Percentiles rank a stretch among this genome's conserved stretches.
phyloP scores from a whole-genome alignment of 2,888 invertebrate genomes.

The Trimorus sp. region DNA sequence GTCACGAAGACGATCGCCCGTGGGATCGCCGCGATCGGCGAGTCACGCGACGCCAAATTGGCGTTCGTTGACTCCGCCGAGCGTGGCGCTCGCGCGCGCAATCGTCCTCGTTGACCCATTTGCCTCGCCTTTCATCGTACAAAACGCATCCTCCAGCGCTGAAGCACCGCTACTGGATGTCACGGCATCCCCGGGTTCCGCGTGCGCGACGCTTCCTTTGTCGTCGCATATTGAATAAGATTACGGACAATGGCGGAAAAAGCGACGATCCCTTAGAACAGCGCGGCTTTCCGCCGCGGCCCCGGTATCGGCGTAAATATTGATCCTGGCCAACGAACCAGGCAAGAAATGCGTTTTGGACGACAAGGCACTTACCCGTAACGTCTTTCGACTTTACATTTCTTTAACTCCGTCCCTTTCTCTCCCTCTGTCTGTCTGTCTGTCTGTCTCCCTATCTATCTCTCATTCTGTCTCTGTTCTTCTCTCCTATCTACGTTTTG shows the following conservation, averaged over 20 bases:
- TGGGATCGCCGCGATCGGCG: not conserved
- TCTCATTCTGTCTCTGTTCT: not conserved
- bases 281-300: conserved; percentile 16
- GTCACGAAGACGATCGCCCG: conserved; percentile 17
- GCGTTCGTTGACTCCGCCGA: not conserved
- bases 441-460: conserved; percentile 10
- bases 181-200: conserved; percentile 26
- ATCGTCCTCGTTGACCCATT: conserved; percentile 60
- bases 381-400: conserved; percentile 29
- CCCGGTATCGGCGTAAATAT: conserved; percentile 17
- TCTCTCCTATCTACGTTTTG: conserved; percentile 22
- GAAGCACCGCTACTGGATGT: conserved; percentile 27
- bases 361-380: conserved; percentile 36
- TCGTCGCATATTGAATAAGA: conserved; percentile 51
- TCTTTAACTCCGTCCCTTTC: conserved; percentile 31
- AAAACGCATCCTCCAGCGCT: conserved; percentile 53
- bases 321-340: conserved; percentile 18
- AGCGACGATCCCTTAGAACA: not conserved
- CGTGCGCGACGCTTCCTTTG: conserved; percentile 25
- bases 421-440: conserved; percentile 21
- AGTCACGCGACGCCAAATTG: not conserved
- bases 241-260: conserved; percentile 40
- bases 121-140: conserved; percentile 51
- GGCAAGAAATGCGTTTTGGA: conserved; percentile 51
- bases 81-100: conserved; percentile 22